phyloP scores from a whole-genome alignment of 2,113 vertebrate genomes.

The Rhineura floridana region DNA sequence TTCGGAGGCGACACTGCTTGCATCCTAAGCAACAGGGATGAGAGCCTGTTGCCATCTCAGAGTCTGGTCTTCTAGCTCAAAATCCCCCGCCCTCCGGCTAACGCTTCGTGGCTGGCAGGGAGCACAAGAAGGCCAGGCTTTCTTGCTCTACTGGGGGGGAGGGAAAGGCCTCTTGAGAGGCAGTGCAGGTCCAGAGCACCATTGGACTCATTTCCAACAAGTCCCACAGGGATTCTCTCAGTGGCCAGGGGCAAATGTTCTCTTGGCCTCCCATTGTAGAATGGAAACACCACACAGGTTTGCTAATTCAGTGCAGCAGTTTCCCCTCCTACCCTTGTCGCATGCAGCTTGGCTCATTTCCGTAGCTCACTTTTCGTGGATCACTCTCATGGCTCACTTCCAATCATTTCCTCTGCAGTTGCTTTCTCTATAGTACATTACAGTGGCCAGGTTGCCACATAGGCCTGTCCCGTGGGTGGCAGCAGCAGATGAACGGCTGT shows the following conservation, averaged over 20 bases:
- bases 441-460: background rate
- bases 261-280: too few relatives aligned
- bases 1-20: conserved; percentile 38
- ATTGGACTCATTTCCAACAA: background rate
- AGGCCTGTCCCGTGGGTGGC: background rate
- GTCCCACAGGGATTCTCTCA: too few relatives aligned
- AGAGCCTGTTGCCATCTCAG: conserved; percentile 15
- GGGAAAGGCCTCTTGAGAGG: background rate
- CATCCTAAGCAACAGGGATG: conserved; percentile 43
- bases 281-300: background rate
- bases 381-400: background rate
- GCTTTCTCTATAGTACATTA: background rate
- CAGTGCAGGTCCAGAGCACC: too few relatives aligned
- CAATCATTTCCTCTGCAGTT: background rate
- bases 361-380: background rate
- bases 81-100: background rate
- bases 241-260: background rate
- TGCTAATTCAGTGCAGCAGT: background rate
- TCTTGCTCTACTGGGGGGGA: background rate
- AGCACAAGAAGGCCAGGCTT: background rate
- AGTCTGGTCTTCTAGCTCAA: background rate
- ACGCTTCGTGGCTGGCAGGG: background rate
- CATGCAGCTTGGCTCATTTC: background rate
- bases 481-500: too few relatives aligned
- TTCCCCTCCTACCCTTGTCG: background rate